Evolutionary conservation across 35 echinoderm and acorn worm species (phyloP).

Genomic region (Anneissia japonica): DNA sequence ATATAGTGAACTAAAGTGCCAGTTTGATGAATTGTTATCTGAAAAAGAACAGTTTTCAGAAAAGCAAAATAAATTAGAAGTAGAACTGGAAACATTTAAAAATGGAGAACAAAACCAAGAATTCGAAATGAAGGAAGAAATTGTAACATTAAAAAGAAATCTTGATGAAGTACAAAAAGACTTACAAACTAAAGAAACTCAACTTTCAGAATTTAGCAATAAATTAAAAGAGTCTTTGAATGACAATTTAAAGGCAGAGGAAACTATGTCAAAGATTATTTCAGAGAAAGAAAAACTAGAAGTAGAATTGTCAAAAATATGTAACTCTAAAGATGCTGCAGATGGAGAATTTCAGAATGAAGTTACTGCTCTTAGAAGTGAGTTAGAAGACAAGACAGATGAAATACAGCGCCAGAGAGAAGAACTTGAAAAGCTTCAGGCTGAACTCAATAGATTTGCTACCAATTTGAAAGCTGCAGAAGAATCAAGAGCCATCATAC

Average conservation of each 20-base stretch:
- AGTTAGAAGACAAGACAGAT: not conserved
- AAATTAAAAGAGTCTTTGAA: not conserved
- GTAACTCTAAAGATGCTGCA: not conserved
- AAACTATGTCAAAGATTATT: not conserved
- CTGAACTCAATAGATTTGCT: not conserved
- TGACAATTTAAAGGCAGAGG: not conserved
- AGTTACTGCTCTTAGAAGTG: not conserved
- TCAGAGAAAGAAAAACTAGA: constrained; percentile 6
- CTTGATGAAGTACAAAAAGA: constrained; percentile 4
- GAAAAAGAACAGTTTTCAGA: constrained; percentile 22
- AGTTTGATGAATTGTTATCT: constrained; percentile 13
- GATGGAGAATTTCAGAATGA: not conserved
- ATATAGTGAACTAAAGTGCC: constrained; percentile 15
- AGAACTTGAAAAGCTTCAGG: not conserved
- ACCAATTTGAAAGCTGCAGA: not conserved
- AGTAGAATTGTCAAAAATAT: constrained; percentile 4
- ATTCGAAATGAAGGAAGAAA: constrained; percentile 14
- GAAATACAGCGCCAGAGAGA: not conserved
- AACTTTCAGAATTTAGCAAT: not conserved
- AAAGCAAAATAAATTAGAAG: not conserved
- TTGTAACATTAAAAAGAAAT: constrained; percentile 1
- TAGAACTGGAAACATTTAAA: not conserved
- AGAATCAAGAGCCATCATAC: not conserved
- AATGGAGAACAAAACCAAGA: not conserved
- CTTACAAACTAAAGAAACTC: not conserved